Percentiles rank a stretch among this genome's conserved stretches.
These are phyloP conservation scores for Poecilia gillii DNA, from an alignment of 2,797 vertebrate genomes.

Conservation along the genomic window DNA sequence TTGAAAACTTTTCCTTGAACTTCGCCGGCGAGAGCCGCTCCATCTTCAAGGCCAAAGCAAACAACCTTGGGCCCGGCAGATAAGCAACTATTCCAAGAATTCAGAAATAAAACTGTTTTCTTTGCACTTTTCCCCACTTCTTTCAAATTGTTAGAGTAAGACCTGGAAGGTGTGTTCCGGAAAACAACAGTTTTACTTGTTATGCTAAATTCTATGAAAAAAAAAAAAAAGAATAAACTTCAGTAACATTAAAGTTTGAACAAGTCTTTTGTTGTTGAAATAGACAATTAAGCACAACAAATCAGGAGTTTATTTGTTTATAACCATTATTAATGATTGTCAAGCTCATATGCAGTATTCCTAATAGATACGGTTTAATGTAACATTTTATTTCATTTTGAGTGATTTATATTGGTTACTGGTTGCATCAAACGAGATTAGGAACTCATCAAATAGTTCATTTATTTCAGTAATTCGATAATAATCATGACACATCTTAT, in stretches of 20 bases:
- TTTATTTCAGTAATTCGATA: background rate
- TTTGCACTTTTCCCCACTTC: background rate
- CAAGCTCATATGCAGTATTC: background rate
- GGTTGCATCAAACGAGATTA: background rate
- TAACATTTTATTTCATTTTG: background rate
- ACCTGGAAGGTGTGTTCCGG: background rate
- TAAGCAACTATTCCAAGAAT: background rate
- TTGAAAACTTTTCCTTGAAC: background rate
- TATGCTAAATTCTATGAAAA: background rate
- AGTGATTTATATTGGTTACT: background rate
- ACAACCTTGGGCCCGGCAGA: background rate
- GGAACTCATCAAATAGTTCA: background rate
- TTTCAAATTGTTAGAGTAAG: background rate
- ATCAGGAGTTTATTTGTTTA: background rate
- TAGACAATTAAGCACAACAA: background rate
- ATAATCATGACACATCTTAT: no score
- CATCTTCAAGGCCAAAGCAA: background rate
- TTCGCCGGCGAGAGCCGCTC: background rate
- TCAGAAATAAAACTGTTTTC: background rate
- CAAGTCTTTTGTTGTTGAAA: background rate
- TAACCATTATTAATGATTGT: background rate
- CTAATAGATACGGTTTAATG: background rate
- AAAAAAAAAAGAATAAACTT: no score
- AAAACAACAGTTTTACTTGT: background rate
- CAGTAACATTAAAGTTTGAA: background rate